Evolutionary conservation across 2,113 vertebrate genomes (phyloP), one percentile per base, ranked within the genome.

Genomic region (Balaeniceps rex): DNA sequence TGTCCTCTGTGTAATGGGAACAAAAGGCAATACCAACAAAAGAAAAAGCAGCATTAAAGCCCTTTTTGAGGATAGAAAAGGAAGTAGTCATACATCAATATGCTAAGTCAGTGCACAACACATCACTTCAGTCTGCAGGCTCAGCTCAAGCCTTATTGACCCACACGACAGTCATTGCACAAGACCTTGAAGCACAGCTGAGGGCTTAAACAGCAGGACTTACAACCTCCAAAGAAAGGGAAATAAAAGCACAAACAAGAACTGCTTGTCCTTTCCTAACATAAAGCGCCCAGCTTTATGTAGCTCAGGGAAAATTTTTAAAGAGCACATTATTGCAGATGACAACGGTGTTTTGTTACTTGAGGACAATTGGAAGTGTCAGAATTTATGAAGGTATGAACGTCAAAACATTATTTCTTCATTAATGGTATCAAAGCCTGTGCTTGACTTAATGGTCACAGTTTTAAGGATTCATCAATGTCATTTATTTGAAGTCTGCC

Each of bases 131-230:
- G 85, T 65, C 87, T 84, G 81, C 61, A 79, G 93, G 94, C 85
- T 94, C 87, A 38, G 66, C 90, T 83, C 89, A 26, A 74, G 82
- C 76, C 57, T 89, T 87, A 92, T 5, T 97, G 96, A 96, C 94
- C 84, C 88, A 79, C 47, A 10, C 3, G 6, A 91, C 84, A 75
- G 74, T 60, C 74, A 54, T 52, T 90, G 92, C 90, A 91, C 87
- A 61, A 76, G 76, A 93, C 91, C 72, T 85, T 58, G 55, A 91
- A 76, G 94, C 63, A 63, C 3, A 4, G 87, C 90, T 70, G 74
- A 82, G 75, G 51, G 86, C 87, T 84, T 80, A 72, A 75, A 81
- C 47, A 79, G 75, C 51, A 72, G 55, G 79, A 77, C 90, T 72
- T 16, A 36, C 34, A 74, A 16, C 78, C 28, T 18, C 38, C 84